Evolutionary conservation across 2,797 vertebrate species (phyloP).

Genomic region (Syngnathus rostellatus): DNA sequence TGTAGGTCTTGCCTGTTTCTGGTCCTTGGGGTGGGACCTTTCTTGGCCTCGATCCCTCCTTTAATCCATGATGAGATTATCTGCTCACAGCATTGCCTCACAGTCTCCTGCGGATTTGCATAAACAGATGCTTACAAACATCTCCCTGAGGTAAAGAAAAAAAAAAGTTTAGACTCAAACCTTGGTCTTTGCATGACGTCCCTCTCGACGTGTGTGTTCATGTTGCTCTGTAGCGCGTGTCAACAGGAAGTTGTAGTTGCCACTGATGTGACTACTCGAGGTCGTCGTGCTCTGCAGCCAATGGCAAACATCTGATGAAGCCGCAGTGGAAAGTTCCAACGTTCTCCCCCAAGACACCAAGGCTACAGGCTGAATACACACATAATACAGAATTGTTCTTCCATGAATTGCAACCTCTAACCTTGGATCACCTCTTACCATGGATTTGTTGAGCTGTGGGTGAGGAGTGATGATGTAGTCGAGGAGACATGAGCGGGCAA

Average conservation of each 20-base stretch:
- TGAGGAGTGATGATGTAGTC: slow-evolving; percentile 65
- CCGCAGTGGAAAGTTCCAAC: slow-evolving; percentile 68
- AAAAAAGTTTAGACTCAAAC: slow-evolving; percentile 15
- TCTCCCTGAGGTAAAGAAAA: neutral
- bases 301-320: slow-evolving; percentile 49
- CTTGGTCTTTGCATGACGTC: slow-evolving; percentile 19
- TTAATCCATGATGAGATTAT: slow-evolving; percentile 33
- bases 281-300: slow-evolving; percentile 60
- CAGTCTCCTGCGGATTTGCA: slow-evolving; percentile 29
- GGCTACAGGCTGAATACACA: slow-evolving; percentile 68
- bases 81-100: slow-evolving; percentile 59
- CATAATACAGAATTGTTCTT: neutral
- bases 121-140: neutral
- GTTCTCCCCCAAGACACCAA: slow-evolving; percentile 72
- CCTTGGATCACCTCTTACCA: slow-evolving; percentile 52
- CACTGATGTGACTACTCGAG: neutral
- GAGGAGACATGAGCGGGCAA: slow-evolving; percentile 65
- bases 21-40: neutral
- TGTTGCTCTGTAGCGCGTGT: slow-evolving; percentile 33
- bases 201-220: neutral
- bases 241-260: slow-evolving; percentile 59
- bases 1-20: slow-evolving; percentile 1
- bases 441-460: slow-evolving; percentile 54
- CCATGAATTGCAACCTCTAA: neutral
- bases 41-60: slow-evolving; percentile 5